Conservation (phyloP, 92 coral and sea anemone species). For the Umimayanthus kanabou region DNA sequence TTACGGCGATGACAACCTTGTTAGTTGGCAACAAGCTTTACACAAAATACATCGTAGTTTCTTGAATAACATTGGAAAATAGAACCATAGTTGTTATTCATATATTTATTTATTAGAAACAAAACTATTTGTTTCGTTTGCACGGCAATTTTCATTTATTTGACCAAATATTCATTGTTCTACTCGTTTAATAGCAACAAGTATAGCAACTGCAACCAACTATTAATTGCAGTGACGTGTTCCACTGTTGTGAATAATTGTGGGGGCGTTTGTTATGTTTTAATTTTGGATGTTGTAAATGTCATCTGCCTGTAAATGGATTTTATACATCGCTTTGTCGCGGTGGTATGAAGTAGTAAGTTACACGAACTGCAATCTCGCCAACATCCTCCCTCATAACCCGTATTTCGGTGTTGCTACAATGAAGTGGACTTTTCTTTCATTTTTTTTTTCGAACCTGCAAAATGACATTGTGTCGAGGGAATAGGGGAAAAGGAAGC, state of each 20-base stretch:
- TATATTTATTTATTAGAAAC: background rate
- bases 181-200: background rate
- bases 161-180: background rate
- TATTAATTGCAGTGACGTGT: background rate
- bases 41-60: background rate
- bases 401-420: too few relatives aligned
- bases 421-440: too few relatives aligned
- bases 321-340: background rate
- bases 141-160: background rate
- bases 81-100: background rate
- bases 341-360: background rate
- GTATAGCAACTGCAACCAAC: background rate
- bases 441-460: too few relatives aligned
- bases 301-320: background rate
- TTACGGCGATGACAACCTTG: background rate
- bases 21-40: background rate
- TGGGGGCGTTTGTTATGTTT: background rate
- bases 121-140: background rate
- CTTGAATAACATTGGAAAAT: background rate
- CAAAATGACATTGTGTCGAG: too few relatives aligned
- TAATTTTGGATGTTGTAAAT: background rate
- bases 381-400: too few relatives aligned
- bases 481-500: too few relatives aligned
- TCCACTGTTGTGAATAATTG: background rate
- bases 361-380: too few relatives aligned